Evolutionary conservation across 1,140 invertebrate species (phyloP).

Genomic region (Odontomachus brunneus): DNA sequence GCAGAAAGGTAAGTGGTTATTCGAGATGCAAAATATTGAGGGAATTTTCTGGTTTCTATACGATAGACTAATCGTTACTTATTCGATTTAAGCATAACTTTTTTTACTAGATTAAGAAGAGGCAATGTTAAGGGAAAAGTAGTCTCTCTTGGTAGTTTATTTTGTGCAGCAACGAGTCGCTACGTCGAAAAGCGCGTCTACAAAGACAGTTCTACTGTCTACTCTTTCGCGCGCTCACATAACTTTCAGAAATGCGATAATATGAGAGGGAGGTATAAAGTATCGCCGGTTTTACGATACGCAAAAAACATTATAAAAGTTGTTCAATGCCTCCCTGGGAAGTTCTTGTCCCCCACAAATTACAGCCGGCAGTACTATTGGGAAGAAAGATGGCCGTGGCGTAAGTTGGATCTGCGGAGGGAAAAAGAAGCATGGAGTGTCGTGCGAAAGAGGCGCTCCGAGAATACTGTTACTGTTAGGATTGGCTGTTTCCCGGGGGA

Average conservation of each 20-base stretch:
- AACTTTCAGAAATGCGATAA: conserved; percentile 33
- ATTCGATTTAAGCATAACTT: not conserved
- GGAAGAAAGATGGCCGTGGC: conserved; percentile 51
- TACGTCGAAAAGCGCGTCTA: not conserved
- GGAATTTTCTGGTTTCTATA: not conserved
- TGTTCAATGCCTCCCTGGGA: conserved; percentile 36
- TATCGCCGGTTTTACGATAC: conserved; percentile 39
- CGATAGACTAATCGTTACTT: not conserved
- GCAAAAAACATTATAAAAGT: conserved; percentile 55
- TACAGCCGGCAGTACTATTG: conserved; percentile 38
- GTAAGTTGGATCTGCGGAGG: conserved; percentile 28
- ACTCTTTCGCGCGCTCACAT: conserved; percentile 5
- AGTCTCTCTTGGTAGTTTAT: not conserved
- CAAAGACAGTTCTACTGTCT: conserved; percentile 4
- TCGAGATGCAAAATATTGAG: not conserved
- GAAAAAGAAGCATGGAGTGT: conserved; percentile 35
- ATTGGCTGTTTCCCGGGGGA: not conserved
- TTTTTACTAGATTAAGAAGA: not conserved
- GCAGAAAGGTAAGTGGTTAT: not conserved
- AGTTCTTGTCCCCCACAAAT: conserved; percentile 51
- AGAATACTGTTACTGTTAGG: conserved; percentile 41
- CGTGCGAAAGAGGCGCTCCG: not conserved
- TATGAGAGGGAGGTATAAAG: conserved; percentile 30
- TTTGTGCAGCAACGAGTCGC: not conserved
- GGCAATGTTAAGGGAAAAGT: not conserved